Percentiles rank a stretch among this genome's conserved stretches.
phyloP scores from a whole-genome alignment of 1,140 invertebrate species.

The Neotoxoptera formosana region DNA sequence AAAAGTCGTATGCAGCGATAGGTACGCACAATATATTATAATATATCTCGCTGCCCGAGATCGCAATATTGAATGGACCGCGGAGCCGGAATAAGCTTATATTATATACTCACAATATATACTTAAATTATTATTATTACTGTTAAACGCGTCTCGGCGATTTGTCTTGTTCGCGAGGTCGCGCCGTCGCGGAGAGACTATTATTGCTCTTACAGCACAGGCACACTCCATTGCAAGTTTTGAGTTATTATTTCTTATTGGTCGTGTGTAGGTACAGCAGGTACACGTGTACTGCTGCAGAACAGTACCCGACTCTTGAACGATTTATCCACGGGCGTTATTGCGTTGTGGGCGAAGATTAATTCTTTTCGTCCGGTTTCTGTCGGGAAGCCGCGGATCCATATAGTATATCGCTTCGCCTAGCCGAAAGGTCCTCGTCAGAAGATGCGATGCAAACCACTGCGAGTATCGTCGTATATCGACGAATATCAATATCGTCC shows the following conservation, averaged over 20 bases:
- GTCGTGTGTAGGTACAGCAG: no score
- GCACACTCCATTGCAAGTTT: not conserved
- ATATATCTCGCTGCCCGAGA: not conserved
- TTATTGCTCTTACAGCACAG: not conserved
- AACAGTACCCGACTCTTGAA: not conserved
- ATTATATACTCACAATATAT: not conserved
- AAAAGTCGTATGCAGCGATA: not conserved
- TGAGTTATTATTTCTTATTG: not conserved
- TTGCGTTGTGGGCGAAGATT: not conserved
- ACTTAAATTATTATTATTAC: slow-evolving; percentile 1
- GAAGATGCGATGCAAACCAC: not conserved
- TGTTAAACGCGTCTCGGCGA: not conserved
- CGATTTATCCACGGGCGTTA: not conserved
- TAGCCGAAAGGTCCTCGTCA: not conserved
- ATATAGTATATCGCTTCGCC: not conserved
- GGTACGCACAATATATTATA: not conserved
- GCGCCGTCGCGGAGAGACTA: not conserved
- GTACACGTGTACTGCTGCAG: no score
- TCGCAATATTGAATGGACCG: not conserved
- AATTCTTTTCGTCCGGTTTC: not conserved
- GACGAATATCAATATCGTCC: not conserved
- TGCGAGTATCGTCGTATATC: not conserved
- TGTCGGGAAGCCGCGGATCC: not conserved
- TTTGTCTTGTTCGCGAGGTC: not conserved
- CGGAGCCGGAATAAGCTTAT: not conserved